These are phyloP conservation scores for Microtus montanus DNA, from an alignment of 2,113 vertebrate species.

Conservation along the genomic window DNA sequence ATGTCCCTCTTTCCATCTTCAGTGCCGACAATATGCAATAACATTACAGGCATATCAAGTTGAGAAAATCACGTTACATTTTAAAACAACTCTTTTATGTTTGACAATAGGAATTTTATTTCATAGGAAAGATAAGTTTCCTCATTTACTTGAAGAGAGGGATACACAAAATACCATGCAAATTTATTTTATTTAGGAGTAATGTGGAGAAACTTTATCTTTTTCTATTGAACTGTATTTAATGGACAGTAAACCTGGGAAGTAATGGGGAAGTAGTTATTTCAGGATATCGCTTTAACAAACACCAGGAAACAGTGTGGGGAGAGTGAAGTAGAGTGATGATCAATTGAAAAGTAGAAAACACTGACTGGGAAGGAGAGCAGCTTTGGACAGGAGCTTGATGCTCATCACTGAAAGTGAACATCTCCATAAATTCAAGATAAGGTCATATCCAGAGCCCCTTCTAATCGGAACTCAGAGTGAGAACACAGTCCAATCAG, in stretches of 20 bases:
- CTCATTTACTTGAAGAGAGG: neutral
- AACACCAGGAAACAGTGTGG: neutral
- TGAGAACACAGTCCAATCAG: neutral
- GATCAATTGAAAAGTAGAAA: neutral
- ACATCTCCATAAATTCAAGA: neutral
- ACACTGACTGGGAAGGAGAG: neutral
- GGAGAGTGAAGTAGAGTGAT: neutral
- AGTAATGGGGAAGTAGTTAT: neutral
- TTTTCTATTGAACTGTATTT: conserved; percentile 12
- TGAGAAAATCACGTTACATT: neutral
- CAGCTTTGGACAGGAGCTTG: neutral
- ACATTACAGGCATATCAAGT: neutral
- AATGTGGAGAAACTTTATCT: neutral
- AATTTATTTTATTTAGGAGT: conserved; percentile 12
- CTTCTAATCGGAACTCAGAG: neutral
- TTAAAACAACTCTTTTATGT: conserved; percentile 41
- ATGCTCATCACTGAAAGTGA: neutral
- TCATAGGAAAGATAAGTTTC: neutral
- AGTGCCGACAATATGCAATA: neutral
- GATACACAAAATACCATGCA: neutral
- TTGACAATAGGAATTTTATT: conserved; percentile 38
- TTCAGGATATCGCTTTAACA: conserved; percentile 14
- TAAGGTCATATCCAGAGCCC: neutral
- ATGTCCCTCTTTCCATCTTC: conserved; percentile 23
- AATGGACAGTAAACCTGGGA: conserved; percentile 1